Base-by-base conservation (phyloP, 2,888 invertebrate genomes). In the Carpatolechia fugitivella region DNA sequence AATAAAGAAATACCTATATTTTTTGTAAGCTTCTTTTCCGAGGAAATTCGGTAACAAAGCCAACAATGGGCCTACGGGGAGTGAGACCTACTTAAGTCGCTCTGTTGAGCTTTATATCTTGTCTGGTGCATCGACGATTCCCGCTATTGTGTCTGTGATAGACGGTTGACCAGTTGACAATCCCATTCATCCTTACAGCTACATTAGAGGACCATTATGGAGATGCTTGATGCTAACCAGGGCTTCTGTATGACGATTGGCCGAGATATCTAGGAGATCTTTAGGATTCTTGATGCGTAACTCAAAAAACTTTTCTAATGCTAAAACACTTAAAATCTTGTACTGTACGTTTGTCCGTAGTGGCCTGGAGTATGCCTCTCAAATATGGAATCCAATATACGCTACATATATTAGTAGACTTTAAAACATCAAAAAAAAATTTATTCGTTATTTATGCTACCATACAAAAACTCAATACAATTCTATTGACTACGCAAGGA, bases 1-100 rank as follows among this genome's bases (percentile, higher is more conserved):
- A 56, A 35, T 50, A 53, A 41, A 56, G 35, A 35, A 53, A 33
- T 31, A 35, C 24, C 35, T 50, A 50, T 49, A 33, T 14, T 53
- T 46, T 46, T 30, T 33, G 38, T 6, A 38, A 14, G 54, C 24
- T 44, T 30, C 24, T 47, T 53, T 46, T 46, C 16, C 47, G 38
- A 24, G 54, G 38, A 48, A 48, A 20, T 11, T 7, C 20, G 14
- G 49, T 30, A 48, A 54, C 48, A 54, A 54, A 47, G 35, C 38
- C 14, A 30, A 47, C 38, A 54, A 38, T 49, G 11, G 48, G 35
- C 49, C n/a, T 36, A n/a, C 1, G 16, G 49, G 49, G 24, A 49
- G 35, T 49, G 31, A 49, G 29, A 18, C 49, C 35, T 49, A 35
- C 35, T 49, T 49, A 33, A 49, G 49, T 30, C 35, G 47, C 13